Base-by-base conservation (phyloP, 2,113 vertebrate species). In the Pipra filicauda region DNA sequence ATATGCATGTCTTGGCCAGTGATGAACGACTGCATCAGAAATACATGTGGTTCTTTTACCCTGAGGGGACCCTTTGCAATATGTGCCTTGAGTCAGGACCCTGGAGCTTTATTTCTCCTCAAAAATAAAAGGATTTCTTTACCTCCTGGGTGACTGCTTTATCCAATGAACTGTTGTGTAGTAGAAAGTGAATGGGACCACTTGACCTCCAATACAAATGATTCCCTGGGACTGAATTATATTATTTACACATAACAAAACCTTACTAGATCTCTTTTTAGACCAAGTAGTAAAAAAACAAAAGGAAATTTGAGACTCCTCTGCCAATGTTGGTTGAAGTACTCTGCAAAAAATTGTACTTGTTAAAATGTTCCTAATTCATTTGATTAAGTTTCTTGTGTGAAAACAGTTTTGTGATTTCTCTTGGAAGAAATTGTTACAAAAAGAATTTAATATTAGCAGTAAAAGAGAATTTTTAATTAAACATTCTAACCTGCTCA, bases 41-140 rank as follows among this genome's bases (percentile, higher is more conserved):
- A 48, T 9, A 22, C 0, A 0, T 2, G 30, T 0, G 0, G 12
- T 7, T 52, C 33, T 59, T 52, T 52, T 24, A 49, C 19, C 10
- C 26, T 1, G 0, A 44, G 19, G 5, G 17, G 1, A 11, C 6
- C 31, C 4, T 79, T 80, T 66, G 15, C 21, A 66, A 7, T 4
- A 6, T 8, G 7, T 70, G 21, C 37, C 37, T 44, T 0, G 0
- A 65, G 49, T n/a, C n/a, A 86, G 11, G 12, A 70, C 26, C 8
- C 5, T 72, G 30, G 13, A 69, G 20, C 12, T 57, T 80, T 59
- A 65, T 52, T 69, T 61, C 46, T 41, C 11, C 28, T 49, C 1
- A 2, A 66, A 73, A 73, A 30, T 21, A 77, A 89, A 77, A 70
- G 3, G 6, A 51, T 14, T 48, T 69, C 41, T 76, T 62, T 71